phyloP scores from a whole-genome alignment of 2,113 vertebrate species.

The Phaethon lepturus region DNA sequence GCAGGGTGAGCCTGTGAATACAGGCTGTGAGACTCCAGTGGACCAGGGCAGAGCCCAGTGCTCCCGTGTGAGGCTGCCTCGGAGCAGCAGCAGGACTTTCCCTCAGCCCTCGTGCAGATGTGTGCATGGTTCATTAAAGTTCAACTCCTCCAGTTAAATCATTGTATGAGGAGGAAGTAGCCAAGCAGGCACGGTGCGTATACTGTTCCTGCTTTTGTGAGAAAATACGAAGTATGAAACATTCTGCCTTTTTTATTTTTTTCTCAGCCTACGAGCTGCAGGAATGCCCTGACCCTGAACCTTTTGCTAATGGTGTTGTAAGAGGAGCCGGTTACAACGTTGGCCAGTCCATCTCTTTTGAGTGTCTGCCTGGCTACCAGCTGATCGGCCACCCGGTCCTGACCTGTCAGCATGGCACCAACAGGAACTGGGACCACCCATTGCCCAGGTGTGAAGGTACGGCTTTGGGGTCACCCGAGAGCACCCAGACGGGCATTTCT shows the following conservation, averaged over 20 bases:
- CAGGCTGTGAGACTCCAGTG: accelerated
- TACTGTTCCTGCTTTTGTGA: not conserved
- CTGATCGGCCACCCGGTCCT: conserved; percentile 91
- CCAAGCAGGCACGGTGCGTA: not conserved
- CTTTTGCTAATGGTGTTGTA: conserved; percentile 91
- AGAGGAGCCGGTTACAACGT: conserved; percentile 96
- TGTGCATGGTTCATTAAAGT: not conserved
- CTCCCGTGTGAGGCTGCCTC: accelerated
- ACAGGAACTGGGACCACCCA: conserved; percentile 94
- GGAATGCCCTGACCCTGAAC: conserved; percentile 94
- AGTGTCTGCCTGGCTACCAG: conserved; percentile 92
- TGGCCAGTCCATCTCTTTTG: conserved; percentile 96
- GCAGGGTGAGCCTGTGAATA: accelerated
- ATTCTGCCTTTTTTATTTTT: too few species aligned
- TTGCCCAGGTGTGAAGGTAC: conserved; percentile 97
- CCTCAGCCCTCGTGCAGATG: not conserved
- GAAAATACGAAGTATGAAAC: accelerated
- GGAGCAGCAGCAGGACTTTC: not conserved
- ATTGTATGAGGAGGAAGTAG: not conserved
- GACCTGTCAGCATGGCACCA: conserved; percentile 94
- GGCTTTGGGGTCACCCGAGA: not conserved
- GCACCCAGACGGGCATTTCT: accelerated
- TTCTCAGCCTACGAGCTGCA: conserved; percentile 92
- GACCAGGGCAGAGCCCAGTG: accelerated
- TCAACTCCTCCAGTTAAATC: not conserved